phyloP scores from a whole-genome alignment of 1,140 invertebrate species.

The Coenobita brevimanus region DNA sequence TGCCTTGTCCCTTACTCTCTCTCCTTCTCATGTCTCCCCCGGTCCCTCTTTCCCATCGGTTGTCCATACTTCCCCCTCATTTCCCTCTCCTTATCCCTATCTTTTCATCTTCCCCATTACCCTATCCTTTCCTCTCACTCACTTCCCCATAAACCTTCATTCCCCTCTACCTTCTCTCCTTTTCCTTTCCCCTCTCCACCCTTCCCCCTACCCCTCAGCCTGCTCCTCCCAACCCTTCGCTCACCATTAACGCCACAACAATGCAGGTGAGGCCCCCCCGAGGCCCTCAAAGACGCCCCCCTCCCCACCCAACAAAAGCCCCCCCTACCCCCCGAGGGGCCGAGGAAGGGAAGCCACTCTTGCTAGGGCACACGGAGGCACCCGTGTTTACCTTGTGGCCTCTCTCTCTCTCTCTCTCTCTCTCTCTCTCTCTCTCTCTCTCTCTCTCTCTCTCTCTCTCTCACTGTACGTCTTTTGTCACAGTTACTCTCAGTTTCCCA shows the following conservation, averaged over 20 bases:
- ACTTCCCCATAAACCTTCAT: too few relatives aligned
- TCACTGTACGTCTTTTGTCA: constrained; percentile 1
- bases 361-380: background rate
- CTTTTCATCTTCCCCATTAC: too few relatives aligned
- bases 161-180: too few relatives aligned
- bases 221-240: constrained; percentile 43
- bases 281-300: constrained; percentile 37
- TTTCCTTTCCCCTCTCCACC: background rate
- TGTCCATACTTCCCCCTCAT: too few relatives aligned
- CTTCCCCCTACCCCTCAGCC: background rate
- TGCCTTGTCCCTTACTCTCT: too few relatives aligned
- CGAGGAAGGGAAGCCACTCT: too few relatives aligned
- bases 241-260: constrained; percentile 57
- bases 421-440: constrained; percentile 9
- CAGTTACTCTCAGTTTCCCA: too few relatives aligned
- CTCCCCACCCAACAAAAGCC: constrained; percentile 28
- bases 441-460: constrained; percentile 22
- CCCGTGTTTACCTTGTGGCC: constrained; percentile 1
- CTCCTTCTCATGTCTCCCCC: too few relatives aligned
- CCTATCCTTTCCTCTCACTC: too few relatives aligned
- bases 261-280: constrained; percentile 51
- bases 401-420: constrained; percentile 29
- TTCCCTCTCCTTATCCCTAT: too few relatives aligned
- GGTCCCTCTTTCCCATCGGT: too few relatives aligned
- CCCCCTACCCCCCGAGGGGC: constrained; percentile 35